Percentiles rank a stretch among this genome's conserved stretches.
These are phyloP conservation scores for Palythoa caribaeorum DNA, from an alignment of 92 coral and sea anemone species.

Conservation along the genomic window DNA sequence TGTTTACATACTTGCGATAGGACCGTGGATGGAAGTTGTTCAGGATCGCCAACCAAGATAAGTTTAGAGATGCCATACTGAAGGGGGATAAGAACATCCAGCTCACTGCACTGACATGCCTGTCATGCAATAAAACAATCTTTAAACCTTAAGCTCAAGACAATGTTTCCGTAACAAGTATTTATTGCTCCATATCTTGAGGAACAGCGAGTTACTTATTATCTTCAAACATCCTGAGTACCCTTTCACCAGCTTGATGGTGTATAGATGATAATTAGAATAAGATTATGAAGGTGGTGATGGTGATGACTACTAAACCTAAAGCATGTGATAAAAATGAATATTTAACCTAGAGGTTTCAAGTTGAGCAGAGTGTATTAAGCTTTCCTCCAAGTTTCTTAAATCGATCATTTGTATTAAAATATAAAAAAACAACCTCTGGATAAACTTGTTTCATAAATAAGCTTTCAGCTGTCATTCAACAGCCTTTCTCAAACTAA, in stretches of 20 bases:
- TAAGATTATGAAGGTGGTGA: neutral
- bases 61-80: slow-evolving; percentile 82
- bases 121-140: neutral
- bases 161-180: neutral
- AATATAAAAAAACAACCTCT: too few relatives aligned
- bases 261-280: neutral
- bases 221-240: too few relatives aligned
- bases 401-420: too few relatives aligned
- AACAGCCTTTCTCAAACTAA: too few relatives aligned
- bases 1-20: slow-evolving; percentile 73
- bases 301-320: neutral
- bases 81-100: slow-evolving; percentile 91
- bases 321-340: too few relatives aligned
- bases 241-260: too few relatives aligned
- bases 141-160: neutral
- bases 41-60: slow-evolving; percentile 96
- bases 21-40: slow-evolving; percentile 89
- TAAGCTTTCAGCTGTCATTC: too few relatives aligned
- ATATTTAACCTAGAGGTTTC: too few relatives aligned
- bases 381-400: too few relatives aligned
- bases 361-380: too few relatives aligned
- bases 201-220: too few relatives aligned
- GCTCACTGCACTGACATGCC: slow-evolving; percentile 98
- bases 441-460: too few relatives aligned
- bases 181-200: neutral